phyloP scores from a whole-genome alignment of 2,113 vertebrate species.

The Rattus rattus region DNA sequence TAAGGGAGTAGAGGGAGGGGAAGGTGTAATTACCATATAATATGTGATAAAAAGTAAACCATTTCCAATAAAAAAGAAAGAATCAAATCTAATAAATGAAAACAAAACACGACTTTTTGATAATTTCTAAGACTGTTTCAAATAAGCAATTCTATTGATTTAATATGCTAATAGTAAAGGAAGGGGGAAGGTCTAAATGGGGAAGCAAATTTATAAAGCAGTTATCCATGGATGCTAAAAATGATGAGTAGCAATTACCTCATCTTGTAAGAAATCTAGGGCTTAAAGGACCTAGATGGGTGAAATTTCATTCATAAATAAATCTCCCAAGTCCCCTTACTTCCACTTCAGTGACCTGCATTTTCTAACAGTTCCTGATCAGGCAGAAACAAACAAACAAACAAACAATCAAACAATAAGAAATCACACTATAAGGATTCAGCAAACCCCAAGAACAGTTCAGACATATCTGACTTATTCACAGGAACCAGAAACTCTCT shows the following conservation, averaged over 20 bases:
- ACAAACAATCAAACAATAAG: no score
- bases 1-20: neutral
- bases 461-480: neutral
- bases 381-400: no score
- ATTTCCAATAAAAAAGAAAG: neutral
- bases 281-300: neutral
- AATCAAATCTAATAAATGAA: neutral
- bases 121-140: neutral
- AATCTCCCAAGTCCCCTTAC: neutral
- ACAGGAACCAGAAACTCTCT: neutral
- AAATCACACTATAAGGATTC: neutral
- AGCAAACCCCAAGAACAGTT: neutral
- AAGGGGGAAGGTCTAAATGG: neutral
- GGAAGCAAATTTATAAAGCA: neutral
- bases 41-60: neutral
- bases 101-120: neutral
- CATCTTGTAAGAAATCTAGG: slow-evolving; percentile 6
- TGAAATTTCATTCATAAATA: neutral
- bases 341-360: neutral
- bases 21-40: neutral
- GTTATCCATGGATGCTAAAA: neutral
- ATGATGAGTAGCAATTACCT: neutral
- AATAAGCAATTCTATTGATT: neutral
- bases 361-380: neutral
- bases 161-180: neutral